Evolutionary conservation across 2,888 invertebrate genomes (phyloP), one percentile per base, ranked within the genome.

Genomic region (Siphlonurus alternatus): DNA sequence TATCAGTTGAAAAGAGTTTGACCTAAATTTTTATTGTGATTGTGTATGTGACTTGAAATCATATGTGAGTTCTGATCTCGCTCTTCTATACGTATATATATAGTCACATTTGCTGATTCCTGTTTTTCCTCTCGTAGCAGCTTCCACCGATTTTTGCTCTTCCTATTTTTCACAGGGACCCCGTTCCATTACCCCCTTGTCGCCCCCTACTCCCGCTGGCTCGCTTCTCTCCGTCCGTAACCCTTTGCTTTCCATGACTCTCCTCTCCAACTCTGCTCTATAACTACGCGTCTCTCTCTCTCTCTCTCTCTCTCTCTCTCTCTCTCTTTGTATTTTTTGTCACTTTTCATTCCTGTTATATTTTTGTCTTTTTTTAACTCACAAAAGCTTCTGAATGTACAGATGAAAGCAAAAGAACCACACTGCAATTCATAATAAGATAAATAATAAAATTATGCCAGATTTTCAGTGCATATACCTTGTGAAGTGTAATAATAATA

Each of bases 91-190:
- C n/a, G n/a, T n/a, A n/a, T n/a, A n/a, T n/a, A n/a, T n/a, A n/a
- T n/a, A n/a, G n/a, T n/a, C n/a, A n/a, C n/a, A n/a, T n/a, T n/a
- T n/a, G n/a, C n/a, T n/a, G n/a, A n/a, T n/a, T n/a, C n/a, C n/a
- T n/a, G n/a, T n/a, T 18, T 23, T 15, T 38, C 20, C 5, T 25
- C 24, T n/a, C 61, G 15, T 20, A 2, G 54, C 15, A n/a, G 59
- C 20, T 23, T n/a, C 38, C 10, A 20, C n/a, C 61, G 19, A 7
- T 61, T 24, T n/a, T 20, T 15, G 19, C 22, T 61, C n/a, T 63
- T 63, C 23, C 25, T 22, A 59, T 59, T 63, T 63, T 63, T 63
- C 38, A 38, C 38, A 38, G 15, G 38, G n/a, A n/a, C n/a, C n/a
- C n/a, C n/a, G n/a, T n/a, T n/a, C n/a, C n/a, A n/a, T n/a, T n/a